Conservation (phyloP, 2,888 invertebrate genomes). For the Leptopilina drosophilae region DNA sequence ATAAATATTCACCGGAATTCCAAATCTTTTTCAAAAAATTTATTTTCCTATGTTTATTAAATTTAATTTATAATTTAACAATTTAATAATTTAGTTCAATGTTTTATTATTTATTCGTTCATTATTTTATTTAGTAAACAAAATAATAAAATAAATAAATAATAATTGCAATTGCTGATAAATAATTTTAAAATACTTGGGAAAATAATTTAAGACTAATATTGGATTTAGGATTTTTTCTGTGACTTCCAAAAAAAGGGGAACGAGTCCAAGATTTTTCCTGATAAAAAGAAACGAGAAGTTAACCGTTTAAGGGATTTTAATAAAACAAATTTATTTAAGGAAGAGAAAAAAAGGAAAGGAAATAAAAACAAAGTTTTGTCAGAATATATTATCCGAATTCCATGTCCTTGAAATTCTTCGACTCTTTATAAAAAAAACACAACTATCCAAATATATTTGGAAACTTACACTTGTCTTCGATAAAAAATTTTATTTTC, state of each 20-base stretch:
- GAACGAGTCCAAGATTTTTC: no score
- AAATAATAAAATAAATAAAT: not conserved
- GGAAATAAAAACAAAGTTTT: not conserved
- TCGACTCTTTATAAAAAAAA: not conserved
- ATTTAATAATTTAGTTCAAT: no score
- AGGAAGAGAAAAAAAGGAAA: not conserved
- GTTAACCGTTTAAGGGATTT: not conserved
- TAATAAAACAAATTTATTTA: not conserved
- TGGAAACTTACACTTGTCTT: constrained; percentile 19
- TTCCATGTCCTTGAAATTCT: constrained; percentile 23
- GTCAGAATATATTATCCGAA: constrained; percentile 5
- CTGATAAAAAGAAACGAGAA: no score
- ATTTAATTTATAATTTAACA: not conserved
- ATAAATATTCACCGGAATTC: not conserved
- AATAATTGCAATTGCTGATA: not conserved
- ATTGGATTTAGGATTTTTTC: no score
- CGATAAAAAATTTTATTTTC: constrained; percentile 38
- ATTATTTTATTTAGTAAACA: not conserved
- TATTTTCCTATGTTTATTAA: not conserved
- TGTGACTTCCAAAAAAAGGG: no score
- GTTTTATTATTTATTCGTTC: no score
- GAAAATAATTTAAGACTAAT: no score
- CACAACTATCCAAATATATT: constrained; percentile 29
- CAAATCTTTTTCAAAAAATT: no score
- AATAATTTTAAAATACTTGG: not conserved